Percentiles rank a stretch among this genome's conserved stretches.
Evolutionary conservation across 1,140 invertebrate species (phyloP).

Genomic region (Diachasmimorpha longicaudata): DNA sequence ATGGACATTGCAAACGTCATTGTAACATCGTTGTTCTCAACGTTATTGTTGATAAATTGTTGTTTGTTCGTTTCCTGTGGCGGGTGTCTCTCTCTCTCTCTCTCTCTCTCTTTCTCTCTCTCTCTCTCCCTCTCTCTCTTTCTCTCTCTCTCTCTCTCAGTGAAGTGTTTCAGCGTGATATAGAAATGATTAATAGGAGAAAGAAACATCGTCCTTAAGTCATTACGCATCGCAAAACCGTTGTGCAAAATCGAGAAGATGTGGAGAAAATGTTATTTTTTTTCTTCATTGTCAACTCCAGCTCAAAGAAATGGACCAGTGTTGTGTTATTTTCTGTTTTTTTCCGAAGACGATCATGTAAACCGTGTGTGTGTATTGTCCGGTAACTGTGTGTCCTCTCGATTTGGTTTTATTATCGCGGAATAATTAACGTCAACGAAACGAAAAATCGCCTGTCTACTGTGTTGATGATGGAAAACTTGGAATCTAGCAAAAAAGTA

Average conservation of each 20-base stretch:
- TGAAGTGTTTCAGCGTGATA: slow-evolving; percentile 20
- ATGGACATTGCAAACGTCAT: slow-evolving; percentile 5
- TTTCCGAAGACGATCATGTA: neutral
- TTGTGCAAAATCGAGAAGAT: neutral
- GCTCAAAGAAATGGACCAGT: neutral
- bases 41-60: slow-evolving; percentile 36
- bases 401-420: neutral
- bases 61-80: slow-evolving; percentile 35
- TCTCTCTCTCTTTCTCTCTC: too few species aligned
- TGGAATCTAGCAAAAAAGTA: neutral
- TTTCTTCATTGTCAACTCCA: neutral
- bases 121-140: too few species aligned
- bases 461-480: neutral
- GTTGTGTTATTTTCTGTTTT: neutral
- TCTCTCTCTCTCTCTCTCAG: too few species aligned
- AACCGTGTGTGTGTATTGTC: neutral
- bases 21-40: slow-evolving; percentile 17
- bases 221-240: slow-evolving; percentile 4
- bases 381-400: neutral
- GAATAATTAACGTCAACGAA: neutral
- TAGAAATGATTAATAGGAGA: neutral
- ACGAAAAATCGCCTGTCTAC: neutral
- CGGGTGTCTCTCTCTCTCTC: slow-evolving; percentile 33
- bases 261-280: neutral
- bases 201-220: slow-evolving; percentile 10